Conservation (phyloP, 2,888 invertebrate species). For the Cerastis leucographa region DNA sequence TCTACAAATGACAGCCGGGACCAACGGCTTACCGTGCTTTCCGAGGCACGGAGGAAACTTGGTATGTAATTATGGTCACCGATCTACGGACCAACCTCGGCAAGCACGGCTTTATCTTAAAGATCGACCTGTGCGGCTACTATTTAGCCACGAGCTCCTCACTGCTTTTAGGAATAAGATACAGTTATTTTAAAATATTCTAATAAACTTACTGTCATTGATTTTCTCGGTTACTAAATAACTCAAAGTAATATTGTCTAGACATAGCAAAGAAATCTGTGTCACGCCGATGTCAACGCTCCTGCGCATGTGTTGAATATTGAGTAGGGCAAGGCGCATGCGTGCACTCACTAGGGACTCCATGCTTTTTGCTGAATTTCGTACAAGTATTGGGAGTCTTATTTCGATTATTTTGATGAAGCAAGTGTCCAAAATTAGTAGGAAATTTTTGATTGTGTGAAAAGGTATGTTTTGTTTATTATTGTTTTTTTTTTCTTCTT, state of each 20-base stretch:
- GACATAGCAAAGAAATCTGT: constrained; percentile 77
- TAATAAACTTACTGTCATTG: background rate
- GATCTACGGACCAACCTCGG: too few species aligned
- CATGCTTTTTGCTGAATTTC: constrained; percentile 14
- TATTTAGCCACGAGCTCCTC: too few species aligned
- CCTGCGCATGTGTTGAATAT: constrained; percentile 76
- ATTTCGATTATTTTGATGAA: background rate
- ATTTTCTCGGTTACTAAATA: constrained; percentile 64
- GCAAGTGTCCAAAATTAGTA: background rate
- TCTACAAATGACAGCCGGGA: too few species aligned
- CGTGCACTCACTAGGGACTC: constrained; percentile 42
- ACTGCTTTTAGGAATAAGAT: too few species aligned
- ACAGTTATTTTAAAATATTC: background rate
- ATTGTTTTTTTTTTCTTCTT: too few species aligned
- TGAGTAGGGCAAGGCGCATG: constrained; percentile 58
- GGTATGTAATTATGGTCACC: too few species aligned
- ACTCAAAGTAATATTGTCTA: constrained; percentile 74
- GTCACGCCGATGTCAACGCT: constrained; percentile 79
- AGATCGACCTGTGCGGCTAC: too few species aligned
- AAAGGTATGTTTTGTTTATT: too few species aligned
- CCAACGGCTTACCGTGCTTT: too few species aligned
- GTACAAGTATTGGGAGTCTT: background rate
- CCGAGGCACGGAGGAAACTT: too few species aligned
- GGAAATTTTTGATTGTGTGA: background rate
- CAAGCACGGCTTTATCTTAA: too few species aligned